These are phyloP conservation scores for Sisor rabdophorus DNA, from an alignment of 2,113 vertebrate species.

Conservation along the genomic window DNA sequence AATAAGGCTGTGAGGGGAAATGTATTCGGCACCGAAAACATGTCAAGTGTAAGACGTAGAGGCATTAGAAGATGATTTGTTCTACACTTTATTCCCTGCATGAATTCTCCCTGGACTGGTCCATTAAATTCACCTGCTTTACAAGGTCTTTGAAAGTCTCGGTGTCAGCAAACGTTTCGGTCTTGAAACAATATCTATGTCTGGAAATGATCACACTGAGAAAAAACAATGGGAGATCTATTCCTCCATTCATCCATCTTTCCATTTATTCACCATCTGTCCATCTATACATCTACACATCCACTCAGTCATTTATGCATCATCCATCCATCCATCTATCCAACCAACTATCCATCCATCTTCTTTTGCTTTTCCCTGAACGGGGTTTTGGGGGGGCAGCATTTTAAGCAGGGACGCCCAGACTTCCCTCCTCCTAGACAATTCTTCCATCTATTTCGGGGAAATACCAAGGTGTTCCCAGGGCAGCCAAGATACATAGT, in stretches of 20 bases:
- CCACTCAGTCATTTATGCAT: too few species aligned
- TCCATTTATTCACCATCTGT: too few species aligned
- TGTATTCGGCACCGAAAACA: slow-evolving; percentile 1
- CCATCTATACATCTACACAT: background rate
- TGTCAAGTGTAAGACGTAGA: background rate
- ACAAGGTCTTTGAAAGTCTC: background rate
- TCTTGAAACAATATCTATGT: background rate
- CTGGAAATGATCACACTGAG: too few species aligned
- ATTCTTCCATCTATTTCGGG: too few species aligned
- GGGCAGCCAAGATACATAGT: too few species aligned
- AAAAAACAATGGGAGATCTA: background rate
- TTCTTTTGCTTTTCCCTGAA: too few species aligned
- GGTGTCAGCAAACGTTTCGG: background rate
- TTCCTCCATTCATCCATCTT: background rate
- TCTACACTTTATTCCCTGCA: background rate
- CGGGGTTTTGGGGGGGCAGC: too few species aligned
- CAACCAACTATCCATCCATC: background rate
- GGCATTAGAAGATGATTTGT: slow-evolving; percentile 7
- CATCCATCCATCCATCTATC: background rate
- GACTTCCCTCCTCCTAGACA: too few species aligned
- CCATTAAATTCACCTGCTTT: slow-evolving; percentile 7
- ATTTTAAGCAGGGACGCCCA: too few species aligned
- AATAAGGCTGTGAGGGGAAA: slow-evolving; percentile 3
- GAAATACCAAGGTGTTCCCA: too few species aligned
- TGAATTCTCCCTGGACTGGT: background rate